Base-by-base conservation (phyloP, 2,888 invertebrate species). In the Brachylomia viminalis region DNA sequence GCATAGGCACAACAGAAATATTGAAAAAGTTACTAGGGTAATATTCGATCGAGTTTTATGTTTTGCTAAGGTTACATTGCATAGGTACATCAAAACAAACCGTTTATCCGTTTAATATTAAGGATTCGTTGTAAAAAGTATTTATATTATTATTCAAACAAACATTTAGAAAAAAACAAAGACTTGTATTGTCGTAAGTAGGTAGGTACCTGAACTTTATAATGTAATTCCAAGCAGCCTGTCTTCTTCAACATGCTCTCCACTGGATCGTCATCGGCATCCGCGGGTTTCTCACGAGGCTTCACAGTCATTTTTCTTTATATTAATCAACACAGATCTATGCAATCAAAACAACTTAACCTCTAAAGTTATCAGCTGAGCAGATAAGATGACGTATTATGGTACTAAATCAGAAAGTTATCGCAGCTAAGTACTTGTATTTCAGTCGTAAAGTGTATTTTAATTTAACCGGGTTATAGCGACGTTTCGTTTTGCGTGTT, bases 181-280 rank as follows among this genome's bases (percentile, higher is more conserved):
- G 42, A 42, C 42, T 42, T 42, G 8, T 42, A 42, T 10, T 42
- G 10, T 42, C 47, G 2, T 42, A 38, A 8, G 5, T 30, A 23
- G 3, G 17, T 33, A 27, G 8, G 1, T 95, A 98, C 99, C 97
- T 98, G 98, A 58, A 99, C 98, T 97, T 98, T 98, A 91, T 98
- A 99, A 96, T 99, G 99, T 76, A 98, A 95, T 87, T 99, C 97
- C 72, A 99, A 97, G 92, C 99, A 99, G 13, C 99, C 99, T 38
- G 99, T 98, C 95, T 98, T 98, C 91, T 98, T 98, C 23, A 99
- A 94, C 98, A 99, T 98, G 80, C 97, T 97, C 90, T 99, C 99
- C 0, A 99, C 98, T 0, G 98, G 98, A 95, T 99, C 99, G 66
- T 98, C 97, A 58, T 97, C 97, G 86, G 97, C 97, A 67, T 97